These are phyloP conservation scores for Ylistrum balloti DNA, from an alignment of 1,140 invertebrate genomes.

Conservation along the genomic window DNA sequence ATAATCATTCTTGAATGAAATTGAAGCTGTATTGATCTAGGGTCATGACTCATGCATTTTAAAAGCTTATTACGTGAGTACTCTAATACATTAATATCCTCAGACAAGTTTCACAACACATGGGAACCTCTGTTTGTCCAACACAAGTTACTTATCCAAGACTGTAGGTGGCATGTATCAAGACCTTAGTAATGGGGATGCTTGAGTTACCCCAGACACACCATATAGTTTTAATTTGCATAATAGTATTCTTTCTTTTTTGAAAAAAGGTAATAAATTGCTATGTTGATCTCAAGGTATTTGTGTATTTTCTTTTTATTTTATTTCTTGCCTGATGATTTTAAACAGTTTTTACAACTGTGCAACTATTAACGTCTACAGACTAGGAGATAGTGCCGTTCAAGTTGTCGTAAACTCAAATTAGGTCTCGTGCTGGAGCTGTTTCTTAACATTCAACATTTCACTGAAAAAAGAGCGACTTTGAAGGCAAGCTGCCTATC, in stretches of 20 bases:
- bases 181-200: not conserved
- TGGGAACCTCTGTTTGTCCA: not conserved
- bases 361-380: slow-evolving; percentile 24
- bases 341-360: not conserved
- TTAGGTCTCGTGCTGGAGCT: not conserved
- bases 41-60: not conserved
- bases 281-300: slow-evolving; percentile 34
- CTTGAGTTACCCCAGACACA: slow-evolving; percentile 15
- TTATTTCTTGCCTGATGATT: not conserved
- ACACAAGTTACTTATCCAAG: slow-evolving; percentile 32
- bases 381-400: not conserved
- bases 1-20: not conserved
- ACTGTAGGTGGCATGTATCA: not conserved
- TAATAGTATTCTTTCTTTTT: slow-evolving; percentile 36
- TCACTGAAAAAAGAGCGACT: not conserved
- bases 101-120: not conserved
- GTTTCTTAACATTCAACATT: not conserved
- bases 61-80: not conserved
- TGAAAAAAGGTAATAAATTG: slow-evolving; percentile 25
- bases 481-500: not conserved
- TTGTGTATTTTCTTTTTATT: not conserved
- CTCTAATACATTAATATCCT: not conserved
- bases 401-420: slow-evolving; percentile 20
- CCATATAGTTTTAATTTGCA: slow-evolving; percentile 35
- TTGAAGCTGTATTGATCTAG: not conserved